phyloP scores from a whole-genome alignment of 1,140 invertebrate species.

The Panagrolaimus sp. region DNA sequence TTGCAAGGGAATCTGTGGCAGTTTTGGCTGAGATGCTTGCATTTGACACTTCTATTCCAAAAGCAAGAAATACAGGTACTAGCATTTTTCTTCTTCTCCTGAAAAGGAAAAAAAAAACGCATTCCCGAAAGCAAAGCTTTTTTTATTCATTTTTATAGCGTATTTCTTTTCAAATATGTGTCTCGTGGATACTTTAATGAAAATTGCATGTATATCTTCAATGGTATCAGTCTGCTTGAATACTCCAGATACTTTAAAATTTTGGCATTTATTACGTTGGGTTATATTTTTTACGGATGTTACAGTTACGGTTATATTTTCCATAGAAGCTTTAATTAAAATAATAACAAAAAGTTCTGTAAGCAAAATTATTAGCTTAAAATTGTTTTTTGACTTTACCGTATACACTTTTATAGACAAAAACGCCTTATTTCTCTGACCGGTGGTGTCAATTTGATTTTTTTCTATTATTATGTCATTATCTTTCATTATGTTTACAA shows the following conservation, averaged over 20 bases:
- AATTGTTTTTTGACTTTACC: too few relatives aligned
- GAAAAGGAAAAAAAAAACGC: too few relatives aligned
- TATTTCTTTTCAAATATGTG: constrained; percentile 31
- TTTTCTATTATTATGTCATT: constrained; percentile 90
- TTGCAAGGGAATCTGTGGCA: constrained; percentile 44
- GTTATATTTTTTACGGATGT: constrained; percentile 49
- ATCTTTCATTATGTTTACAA: constrained; percentile 91
- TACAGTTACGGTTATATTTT: constrained; percentile 42
- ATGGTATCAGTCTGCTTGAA: constrained; percentile 58
- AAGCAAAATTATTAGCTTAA: not conserved
- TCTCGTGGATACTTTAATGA: constrained; percentile 35
- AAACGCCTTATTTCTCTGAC: constrained; percentile 60
- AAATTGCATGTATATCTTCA: constrained; percentile 39
- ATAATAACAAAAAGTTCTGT: constrained; percentile 23
- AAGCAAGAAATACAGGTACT: constrained; percentile 18
- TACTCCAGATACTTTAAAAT: constrained; percentile 51
- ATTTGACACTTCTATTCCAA: constrained; percentile 15
- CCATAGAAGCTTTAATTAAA: constrained; percentile 48
- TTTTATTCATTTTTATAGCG: constrained; percentile 40
- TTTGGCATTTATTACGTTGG: constrained; percentile 40
- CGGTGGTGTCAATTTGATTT: constrained; percentile 99
- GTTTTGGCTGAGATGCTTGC: constrained; percentile 41
- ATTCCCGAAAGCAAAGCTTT: constrained; percentile 13
- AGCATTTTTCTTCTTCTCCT: constrained; percentile 19
- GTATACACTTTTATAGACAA: constrained; percentile 3